Percentiles rank a stretch among this genome's conserved stretches.
These are phyloP conservation scores for Umimayanthus kanabou DNA, from an alignment of 92 coral and sea anemone genomes.

Conservation along the genomic window DNA sequence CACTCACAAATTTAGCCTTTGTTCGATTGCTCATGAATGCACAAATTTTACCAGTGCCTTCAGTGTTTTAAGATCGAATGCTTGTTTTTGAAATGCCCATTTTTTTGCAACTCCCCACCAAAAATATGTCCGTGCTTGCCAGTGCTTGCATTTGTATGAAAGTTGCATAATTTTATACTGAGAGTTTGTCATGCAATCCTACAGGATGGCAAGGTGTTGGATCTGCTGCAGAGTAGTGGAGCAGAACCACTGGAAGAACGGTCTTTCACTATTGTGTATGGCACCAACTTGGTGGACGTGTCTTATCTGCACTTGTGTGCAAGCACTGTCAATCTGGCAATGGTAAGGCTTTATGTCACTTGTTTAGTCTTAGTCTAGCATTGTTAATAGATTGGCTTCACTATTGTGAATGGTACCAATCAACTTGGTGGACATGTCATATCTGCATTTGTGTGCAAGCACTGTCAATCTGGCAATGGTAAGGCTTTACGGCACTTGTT, in stretches of 20 bases:
- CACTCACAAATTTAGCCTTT: too few species aligned
- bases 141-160: too few species aligned
- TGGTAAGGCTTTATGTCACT: conserved; percentile 53
- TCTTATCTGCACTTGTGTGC: conserved; percentile 77
- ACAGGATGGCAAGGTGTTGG: conserved; percentile 85
- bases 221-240: conserved; percentile 69
- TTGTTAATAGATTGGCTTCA: conserved; percentile 35
- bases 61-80: too few species aligned
- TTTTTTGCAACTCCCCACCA: too few species aligned
- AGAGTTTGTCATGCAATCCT: not conserved
- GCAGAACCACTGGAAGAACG: conserved; percentile 74
- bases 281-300: conserved; percentile 83
- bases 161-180: too few species aligned
- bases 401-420: conserved; percentile 72
- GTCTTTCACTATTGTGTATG: conserved; percentile 73
- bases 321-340: conserved; percentile 63
- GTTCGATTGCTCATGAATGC: too few species aligned
- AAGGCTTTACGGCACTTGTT: conserved; percentile 13
- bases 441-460: conserved; percentile 73
- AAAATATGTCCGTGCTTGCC: too few species aligned
- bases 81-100: too few species aligned
- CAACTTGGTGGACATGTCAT: conserved; percentile 82
- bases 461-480: conserved; percentile 76
- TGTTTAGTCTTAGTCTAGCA: too few species aligned
- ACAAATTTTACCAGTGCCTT: too few species aligned